A percentile compares a stretch with the other conserved stretches of the same genome.
phyloP scores from a whole-genome alignment of 2,888 invertebrate species.

The Cyclophora albipunctata region DNA sequence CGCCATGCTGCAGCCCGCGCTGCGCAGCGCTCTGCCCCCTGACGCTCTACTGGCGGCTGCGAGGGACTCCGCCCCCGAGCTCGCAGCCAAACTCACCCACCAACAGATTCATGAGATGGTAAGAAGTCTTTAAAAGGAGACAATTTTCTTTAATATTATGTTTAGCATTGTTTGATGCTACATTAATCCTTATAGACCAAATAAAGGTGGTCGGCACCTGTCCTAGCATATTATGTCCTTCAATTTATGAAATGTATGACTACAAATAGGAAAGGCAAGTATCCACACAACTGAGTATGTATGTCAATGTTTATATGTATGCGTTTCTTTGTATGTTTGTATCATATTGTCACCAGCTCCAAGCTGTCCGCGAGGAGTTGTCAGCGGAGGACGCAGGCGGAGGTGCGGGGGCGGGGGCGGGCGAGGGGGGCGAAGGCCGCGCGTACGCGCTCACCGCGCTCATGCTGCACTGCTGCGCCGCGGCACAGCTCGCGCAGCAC shows the following conservation, averaged over 20 bases:
- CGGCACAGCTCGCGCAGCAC: slow-evolving; percentile 84
- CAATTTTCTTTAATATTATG: background rate
- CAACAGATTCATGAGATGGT: slow-evolving; percentile 92
- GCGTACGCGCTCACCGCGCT: slow-evolving; percentile 93
- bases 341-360: slow-evolving; percentile 32
- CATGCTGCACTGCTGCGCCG: slow-evolving; percentile 96
- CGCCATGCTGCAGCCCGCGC: slow-evolving; percentile 71
- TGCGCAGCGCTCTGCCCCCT: slow-evolving; percentile 76
- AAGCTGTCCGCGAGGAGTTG: slow-evolving; percentile 63
- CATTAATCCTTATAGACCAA: background rate
- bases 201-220: background rate
- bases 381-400: slow-evolving; percentile 51
- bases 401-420: slow-evolving; percentile 33
- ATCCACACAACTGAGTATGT: no score
- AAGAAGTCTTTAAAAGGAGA: slow-evolving; percentile 27
- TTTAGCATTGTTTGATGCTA: slow-evolving; percentile 1
- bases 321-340: no score
- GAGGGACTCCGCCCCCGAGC: slow-evolving; percentile 88
- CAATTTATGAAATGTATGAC: no score
- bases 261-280: no score
- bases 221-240: background rate
- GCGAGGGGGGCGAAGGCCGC: slow-evolving; percentile 79
- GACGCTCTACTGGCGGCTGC: slow-evolving; percentile 92
- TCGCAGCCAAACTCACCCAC: slow-evolving; percentile 82
- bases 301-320: no score